Base-by-base conservation (phyloP, 2,113 vertebrate genomes). In the Orcinus orca region DNA sequence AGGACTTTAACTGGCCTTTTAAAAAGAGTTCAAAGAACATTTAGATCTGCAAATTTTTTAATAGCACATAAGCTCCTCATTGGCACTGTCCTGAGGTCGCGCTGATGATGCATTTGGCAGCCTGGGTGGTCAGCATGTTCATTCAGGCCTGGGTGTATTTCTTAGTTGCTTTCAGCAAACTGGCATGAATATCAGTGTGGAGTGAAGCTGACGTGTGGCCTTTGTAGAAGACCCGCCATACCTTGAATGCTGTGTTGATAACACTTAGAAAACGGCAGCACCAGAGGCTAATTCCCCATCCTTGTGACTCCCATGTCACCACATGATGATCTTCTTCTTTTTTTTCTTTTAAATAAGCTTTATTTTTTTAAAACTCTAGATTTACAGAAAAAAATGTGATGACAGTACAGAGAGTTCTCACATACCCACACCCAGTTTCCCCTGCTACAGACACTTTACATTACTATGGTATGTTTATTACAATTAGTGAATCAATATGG, bases 21-120 rank as follows among this genome's bases (percentile, higher is more conserved):
- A 15, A 76, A 92, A 93, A 63, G 74, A 3, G 38, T 60, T 88
- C 65, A 63, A 86, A 90, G 70, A 91, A 91, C 36, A 79, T 73
- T 71, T 26, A 77, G 14, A 29, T 90, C 87, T 87, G 91, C 83
- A 87, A 65, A 92, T 93, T 76, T 96, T 96, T 95, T 87, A 93
- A 95, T 20, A 90, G 93, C 83, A 88, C 88, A 70, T 74, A 80
- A 79, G 68, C 82, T 74, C 87, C 82, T 84, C 94, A 85, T 12
- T 36, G 53, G 84, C 65, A 10, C 67, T 60, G 0, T 15, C 29
- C 58, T 31, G 96, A 88, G 90, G 55, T 38, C 11, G 1, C 1
- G 80, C 87, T 80, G 87, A 91, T 8, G n/a, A 25, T 41, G 23
- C 63, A 5, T 60, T 29, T 84, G 41, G n/a, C 6, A 12, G 84